Base-by-base conservation (phyloP, 2,888 invertebrate species). In the Anagyrus pseudococci region DNA sequence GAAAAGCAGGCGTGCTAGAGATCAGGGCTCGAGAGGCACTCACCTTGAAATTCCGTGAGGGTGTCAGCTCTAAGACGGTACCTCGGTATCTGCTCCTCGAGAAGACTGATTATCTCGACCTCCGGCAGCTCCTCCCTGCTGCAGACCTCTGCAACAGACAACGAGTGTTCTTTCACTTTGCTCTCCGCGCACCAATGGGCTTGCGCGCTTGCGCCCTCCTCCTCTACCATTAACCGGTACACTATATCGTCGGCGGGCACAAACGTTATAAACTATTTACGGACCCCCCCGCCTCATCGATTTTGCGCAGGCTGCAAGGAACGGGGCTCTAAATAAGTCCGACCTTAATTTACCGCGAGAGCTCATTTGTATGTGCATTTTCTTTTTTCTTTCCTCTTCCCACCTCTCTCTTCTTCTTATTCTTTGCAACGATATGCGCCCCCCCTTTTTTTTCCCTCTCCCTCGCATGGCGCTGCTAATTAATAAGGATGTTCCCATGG, bases 61-160 rank as follows among this genome's bases (percentile, higher is more conserved):
- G 93, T 92, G 84, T 98, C 97, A 61, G 96, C 96, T 80, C 97
- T 88, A 68, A 98, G 87, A 78, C 90, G 92, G 83, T 98, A 98
- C 79, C 91, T 90, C 57, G 97, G 97, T 81, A 97, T 94, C 83
- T 94, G 93, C 82, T 97, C 96, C 84, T 96, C 93, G 72, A 97
- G 85, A 72, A 97, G 86, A 82, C 95, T 95, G 83, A 97, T 91
- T 77, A 97, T 94, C 85, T 97, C 96, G 77, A 97, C 95, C 86
- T 97, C 97, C 68, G 95, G 93, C 83, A 95, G 87, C 83, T 94
- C 90, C 82, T 90, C 94, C 83, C 90, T 90, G 85, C 92, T 93
- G 87, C 94, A 95, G 85, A 96, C 87, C 85, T 96, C 96, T 96
- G 88, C 67, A 85, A 85, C 74, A 73, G 47, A 17, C n/a, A n/a